phyloP scores from a whole-genome alignment of 1,140 invertebrate species.

The Tigriopus japonicus region DNA sequence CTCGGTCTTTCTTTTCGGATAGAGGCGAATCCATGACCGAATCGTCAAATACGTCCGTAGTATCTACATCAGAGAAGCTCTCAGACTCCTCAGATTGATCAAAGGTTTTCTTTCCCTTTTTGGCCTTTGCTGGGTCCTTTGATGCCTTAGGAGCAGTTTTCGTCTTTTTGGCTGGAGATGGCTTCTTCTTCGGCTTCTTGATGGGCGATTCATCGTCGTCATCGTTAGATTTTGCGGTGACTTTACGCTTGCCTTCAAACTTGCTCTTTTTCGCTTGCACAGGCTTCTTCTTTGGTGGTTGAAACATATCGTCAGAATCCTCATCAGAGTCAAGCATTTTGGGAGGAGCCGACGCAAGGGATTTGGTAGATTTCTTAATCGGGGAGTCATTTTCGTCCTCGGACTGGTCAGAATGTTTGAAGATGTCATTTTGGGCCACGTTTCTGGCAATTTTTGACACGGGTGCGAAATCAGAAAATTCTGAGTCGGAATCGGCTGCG shows the following conservation, averaged over 20 bases:
- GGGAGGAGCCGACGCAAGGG: too few relatives aligned
- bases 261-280: conserved; percentile 16
- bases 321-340: too few relatives aligned
- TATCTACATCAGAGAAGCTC: conserved; percentile 13
- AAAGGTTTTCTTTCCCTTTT: conserved; percentile 19
- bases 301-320: conserved; percentile 10
- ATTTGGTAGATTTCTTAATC: not conserved
- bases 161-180: conserved; percentile 21
- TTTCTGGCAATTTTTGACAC: conserved; percentile 12
- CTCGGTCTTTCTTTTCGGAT: too few relatives aligned
- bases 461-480: conserved; percentile 21
- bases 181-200: conserved; percentile 15
- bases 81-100: conserved; percentile 23
- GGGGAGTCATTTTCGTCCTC: not conserved
- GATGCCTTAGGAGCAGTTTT: conserved; percentile 18
- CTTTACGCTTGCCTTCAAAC: not conserved
- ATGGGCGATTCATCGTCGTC: conserved; percentile 21
- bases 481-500: too few relatives aligned
- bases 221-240: conserved; percentile 16
- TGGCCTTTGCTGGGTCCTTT: conserved; percentile 23
- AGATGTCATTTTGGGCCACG: conserved; percentile 14
- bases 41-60: too few relatives aligned
- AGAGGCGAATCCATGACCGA: too few relatives aligned
- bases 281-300: conserved; percentile 19
- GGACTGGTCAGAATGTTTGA: conserved; percentile 14